Conservation (phyloP, 2,888 invertebrate genomes). For the Trichacis sp. region DNA sequence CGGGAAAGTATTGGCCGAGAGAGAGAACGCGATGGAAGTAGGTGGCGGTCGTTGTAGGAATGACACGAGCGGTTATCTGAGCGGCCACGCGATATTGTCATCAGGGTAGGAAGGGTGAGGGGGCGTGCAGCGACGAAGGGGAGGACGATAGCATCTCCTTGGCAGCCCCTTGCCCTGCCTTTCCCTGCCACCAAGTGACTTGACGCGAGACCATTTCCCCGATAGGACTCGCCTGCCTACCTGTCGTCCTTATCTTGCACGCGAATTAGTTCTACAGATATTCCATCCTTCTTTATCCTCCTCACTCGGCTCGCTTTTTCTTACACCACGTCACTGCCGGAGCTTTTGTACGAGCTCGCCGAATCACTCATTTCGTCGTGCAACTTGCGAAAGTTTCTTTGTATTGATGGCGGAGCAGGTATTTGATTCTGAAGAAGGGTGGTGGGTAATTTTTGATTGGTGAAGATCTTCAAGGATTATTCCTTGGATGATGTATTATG, state of each 20-base stretch:
- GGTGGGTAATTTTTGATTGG: too few species aligned
- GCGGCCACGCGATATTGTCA: slow-evolving; percentile 69
- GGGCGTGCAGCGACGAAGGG: slow-evolving; percentile 42
- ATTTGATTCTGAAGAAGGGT: too few species aligned
- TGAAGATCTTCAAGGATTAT: too few species aligned
- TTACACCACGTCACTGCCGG: not conserved
- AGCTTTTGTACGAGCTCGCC: too few species aligned
- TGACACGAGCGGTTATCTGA: slow-evolving; percentile 69
- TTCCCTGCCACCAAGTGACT: slow-evolving; percentile 65
- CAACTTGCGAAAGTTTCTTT: too few species aligned
- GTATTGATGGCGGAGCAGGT: too few species aligned
- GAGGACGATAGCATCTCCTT: slow-evolving; percentile 60
- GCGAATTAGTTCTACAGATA: slow-evolving; percentile 67
- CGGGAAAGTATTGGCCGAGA: too few species aligned
- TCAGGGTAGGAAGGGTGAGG: slow-evolving; percentile 58
- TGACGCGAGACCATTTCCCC: slow-evolving; percentile 59
- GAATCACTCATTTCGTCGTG: too few species aligned
- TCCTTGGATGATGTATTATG: too few species aligned
- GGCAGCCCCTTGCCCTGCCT: slow-evolving; percentile 51
- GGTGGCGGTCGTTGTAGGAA: slow-evolving; percentile 65
- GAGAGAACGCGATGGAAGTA: slow-evolving; percentile 50
- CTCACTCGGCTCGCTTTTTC: slow-evolving; percentile 15
- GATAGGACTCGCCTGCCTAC: slow-evolving; percentile 44
- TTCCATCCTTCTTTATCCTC: slow-evolving; percentile 46
- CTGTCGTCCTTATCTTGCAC: slow-evolving; percentile 61